These are phyloP conservation scores for Todiramphus saurophagus DNA, from an alignment of 2,113 vertebrate genomes.

Conservation along the genomic window DNA sequence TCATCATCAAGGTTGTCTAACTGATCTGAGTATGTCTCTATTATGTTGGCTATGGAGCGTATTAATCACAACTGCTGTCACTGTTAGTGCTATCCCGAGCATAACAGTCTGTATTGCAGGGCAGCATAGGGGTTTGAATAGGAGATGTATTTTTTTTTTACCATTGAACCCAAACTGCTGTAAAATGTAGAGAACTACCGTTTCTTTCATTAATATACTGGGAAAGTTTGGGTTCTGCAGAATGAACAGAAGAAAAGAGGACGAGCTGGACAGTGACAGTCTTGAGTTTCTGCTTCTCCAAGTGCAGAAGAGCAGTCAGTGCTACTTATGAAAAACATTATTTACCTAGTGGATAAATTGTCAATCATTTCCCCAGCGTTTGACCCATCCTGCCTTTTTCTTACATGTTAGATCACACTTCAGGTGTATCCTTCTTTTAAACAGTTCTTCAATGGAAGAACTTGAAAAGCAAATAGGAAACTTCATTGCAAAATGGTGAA, in stretches of 20 bases:
- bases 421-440: background rate
- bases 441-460: background rate
- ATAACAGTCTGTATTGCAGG: background rate
- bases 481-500: background rate
- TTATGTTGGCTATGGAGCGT: background rate
- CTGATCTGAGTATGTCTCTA: background rate
- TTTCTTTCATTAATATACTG: background rate
- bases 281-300: background rate
- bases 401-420: background rate
- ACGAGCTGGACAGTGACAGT: background rate
- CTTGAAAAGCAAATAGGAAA: background rate
- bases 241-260: background rate
- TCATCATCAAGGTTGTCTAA: background rate
- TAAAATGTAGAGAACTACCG: background rate
- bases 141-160: background rate
- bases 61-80: background rate
- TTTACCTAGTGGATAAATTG: background rate
- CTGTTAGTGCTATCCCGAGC: background rate
- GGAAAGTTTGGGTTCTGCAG: background rate
- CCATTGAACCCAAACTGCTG: background rate
- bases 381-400: background rate
- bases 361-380: background rate
- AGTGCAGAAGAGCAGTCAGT: background rate
- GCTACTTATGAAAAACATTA: background rate
- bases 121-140: background rate